Evolutionary conservation across 2,888 invertebrate genomes (phyloP), one percentile per base, ranked within the genome.

Genomic region (Elysia crispata): DNA sequence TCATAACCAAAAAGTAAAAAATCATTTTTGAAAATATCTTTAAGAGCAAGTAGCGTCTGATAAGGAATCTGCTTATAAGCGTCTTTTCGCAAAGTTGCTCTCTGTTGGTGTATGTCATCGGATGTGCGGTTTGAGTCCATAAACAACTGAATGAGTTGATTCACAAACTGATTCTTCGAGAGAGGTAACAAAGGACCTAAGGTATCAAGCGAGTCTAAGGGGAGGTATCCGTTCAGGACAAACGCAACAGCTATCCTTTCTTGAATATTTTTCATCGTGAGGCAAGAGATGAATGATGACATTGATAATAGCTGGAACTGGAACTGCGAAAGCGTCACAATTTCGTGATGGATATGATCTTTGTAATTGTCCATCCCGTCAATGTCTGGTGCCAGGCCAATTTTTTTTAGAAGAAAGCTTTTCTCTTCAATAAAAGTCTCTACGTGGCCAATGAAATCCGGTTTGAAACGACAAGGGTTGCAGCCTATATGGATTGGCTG

Each of bases 381-480:
- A 0, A 70, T 6, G 28, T 8, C 23, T 11, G 41, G 41, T 13
- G 41, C 50, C 57, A 85, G 72, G n/a, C 75, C 72, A 13, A 83
- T 77, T 33, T 75, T 81, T 0, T 76, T 62, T 11, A 86, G 64
- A n/a, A 85, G 79, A 13, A 75, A 77, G 33, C 50, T n/a, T 25
- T 72, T 81, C 49, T 76, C 81, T 11, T 75, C 50, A 0, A 33
- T 41, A 79, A 86, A 83, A 23, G 83, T 81, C 81, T 86, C 85
- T 30, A 81, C 25, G 69, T 82, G 82, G 15, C 85, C 84, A 0
- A 86, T 80, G 57, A 84, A 83, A 70, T 85, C 73, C 74, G 82
- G 85, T 15, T 67, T 20, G 0, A 83, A 76, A 8, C 77, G 75
- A 77, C 86, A 86, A 0, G 85, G 84, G 54, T 84, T 78, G 41